Base-by-base conservation (phyloP, 2,888 invertebrate genomes). In the Eupsilia transversa region DNA sequence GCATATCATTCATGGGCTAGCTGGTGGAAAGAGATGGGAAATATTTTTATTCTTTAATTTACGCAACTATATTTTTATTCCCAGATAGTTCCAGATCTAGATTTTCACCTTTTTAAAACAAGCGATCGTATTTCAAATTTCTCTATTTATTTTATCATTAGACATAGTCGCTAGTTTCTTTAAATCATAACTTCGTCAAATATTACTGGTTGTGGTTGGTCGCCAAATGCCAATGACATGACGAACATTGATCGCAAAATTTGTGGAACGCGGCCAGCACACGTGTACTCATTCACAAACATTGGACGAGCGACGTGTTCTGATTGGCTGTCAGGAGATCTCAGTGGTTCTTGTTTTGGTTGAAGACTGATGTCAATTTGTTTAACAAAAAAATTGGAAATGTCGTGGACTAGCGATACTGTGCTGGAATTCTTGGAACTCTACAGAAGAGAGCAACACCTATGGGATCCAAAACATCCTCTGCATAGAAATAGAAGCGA, bases 391-490 rank as follows among this genome's bases (percentile, higher is more conserved):
- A 66, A 59, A 71, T 60, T 84, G 64, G 80, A 74, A 80, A 94
- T 94, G 94, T 91, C 92, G 84, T 94, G 95, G 95, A 93, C 89
- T 75, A 96, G 94, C 86, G 94, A 94, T 77, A 84, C 89, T 27
- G 91, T 93, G 66, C 78, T 96, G 74, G 95, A 95, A 88, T 96
- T 96, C 88, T 82, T 96, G 78, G 93, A 94, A 72, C 87, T 94
- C 1, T 96, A 96, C 84, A 91, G 92, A 86, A 89, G 87, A 74
- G 95, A 96, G 85, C 92, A 91, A 83, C 84, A 92, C 49, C 85
- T 96, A 59, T 96, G 96, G 96, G 93, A 96, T 85, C 94, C 95
- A 43, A 93, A 93, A 86, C 92, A 96, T 88, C 90, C 92, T 43
- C 82, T 89, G 49, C 92, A 95, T 75, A 93, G 92, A 90, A 94